Conservation (phyloP, 2,113 vertebrate genomes). For the Lichenostomus cassidix region DNA sequence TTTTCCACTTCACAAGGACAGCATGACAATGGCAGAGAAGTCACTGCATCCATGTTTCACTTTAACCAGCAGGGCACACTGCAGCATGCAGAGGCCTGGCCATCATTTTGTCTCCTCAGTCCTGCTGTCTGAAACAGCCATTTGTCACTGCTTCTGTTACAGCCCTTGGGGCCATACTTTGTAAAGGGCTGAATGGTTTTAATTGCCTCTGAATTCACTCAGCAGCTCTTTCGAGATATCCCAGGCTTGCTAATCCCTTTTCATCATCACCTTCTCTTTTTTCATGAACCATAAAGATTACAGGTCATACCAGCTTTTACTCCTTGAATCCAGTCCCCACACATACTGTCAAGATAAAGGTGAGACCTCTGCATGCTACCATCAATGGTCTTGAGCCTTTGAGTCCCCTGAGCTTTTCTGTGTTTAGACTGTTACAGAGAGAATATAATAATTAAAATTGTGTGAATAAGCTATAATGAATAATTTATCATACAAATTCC, state of each 20-base stretch:
- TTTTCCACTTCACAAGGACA: not conserved
- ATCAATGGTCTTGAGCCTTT: not conserved
- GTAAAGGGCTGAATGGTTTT: not conserved
- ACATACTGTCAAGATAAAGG: not conserved
- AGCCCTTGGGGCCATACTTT: not conserved
- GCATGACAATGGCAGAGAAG: not conserved
- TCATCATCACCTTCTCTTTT: not conserved
- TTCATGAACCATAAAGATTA: not conserved
- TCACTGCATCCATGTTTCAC: not conserved
- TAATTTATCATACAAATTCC: conserved; percentile 20
- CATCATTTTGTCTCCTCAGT: not conserved
- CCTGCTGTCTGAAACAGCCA: not conserved
- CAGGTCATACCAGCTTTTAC: not conserved
- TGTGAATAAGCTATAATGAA: conserved; percentile 35
- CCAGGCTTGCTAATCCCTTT: not conserved
- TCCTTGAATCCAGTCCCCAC: not conserved
- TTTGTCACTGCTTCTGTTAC: not conserved
- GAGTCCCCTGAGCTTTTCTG: not conserved
- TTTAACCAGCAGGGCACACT: not conserved
- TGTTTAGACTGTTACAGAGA: not conserved
- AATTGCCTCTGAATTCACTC: not conserved
- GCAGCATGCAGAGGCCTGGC: not conserved
- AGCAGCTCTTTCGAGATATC: not conserved
- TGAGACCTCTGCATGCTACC: not conserved
- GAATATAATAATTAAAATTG: conserved; percentile 19